Percentiles rank a stretch among this genome's conserved stretches.
These are phyloP conservation scores for Drosophila planitibia DNA, from an alignment of 2,888 invertebrate species.

Conservation along the genomic window DNA sequence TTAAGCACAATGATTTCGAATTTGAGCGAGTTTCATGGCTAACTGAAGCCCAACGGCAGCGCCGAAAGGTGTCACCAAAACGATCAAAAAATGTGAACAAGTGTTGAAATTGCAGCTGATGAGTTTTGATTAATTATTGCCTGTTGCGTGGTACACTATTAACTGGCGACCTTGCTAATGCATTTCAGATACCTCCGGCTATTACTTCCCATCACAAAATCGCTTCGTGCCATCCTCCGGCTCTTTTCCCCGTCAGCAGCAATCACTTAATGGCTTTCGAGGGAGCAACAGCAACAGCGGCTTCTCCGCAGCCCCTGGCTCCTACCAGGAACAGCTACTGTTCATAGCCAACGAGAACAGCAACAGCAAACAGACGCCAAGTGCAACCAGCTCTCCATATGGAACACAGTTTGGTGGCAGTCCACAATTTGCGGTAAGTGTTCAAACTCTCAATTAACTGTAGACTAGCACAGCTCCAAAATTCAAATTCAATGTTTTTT, in stretches of 20 bases:
- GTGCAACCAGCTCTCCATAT: slow-evolving; percentile 41
- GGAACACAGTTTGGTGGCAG: slow-evolving; percentile 73
- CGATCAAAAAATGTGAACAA: slow-evolving; percentile 9
- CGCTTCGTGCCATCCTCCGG: slow-evolving; percentile 84
- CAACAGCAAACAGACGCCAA: slow-evolving; percentile 40
- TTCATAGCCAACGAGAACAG: slow-evolving; percentile 80
- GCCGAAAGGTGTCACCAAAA: slow-evolving; percentile 33
- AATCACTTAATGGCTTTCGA: slow-evolving; percentile 54
- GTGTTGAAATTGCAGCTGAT: slow-evolving; percentile 25
- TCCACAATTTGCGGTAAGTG: slow-evolving; percentile 69
- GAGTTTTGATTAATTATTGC: slow-evolving; percentile 54
- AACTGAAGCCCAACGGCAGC: slow-evolving; percentile 23
- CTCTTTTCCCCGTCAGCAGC: slow-evolving; percentile 73
- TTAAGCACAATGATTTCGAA: slow-evolving; percentile 65
- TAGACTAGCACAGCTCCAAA: slow-evolving; percentile 6
- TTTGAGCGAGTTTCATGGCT: slow-evolving; percentile 61
- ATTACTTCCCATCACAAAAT: slow-evolving; percentile 83
- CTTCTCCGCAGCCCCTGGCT: slow-evolving; percentile 74
- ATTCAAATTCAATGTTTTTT: slow-evolving; percentile 32
- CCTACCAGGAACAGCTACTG: slow-evolving; percentile 84
- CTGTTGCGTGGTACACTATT: slow-evolving; percentile 13
- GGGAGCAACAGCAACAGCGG: slow-evolving; percentile 40
- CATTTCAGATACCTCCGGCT: slow-evolving; percentile 83
- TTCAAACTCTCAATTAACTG: slow-evolving; percentile 26
- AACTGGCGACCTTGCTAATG: slow-evolving; percentile 48